Percentiles rank a stretch among this genome's conserved stretches.
Conservation (phyloP, 2,888 invertebrate species). For the Elysia crispata region DNA sequence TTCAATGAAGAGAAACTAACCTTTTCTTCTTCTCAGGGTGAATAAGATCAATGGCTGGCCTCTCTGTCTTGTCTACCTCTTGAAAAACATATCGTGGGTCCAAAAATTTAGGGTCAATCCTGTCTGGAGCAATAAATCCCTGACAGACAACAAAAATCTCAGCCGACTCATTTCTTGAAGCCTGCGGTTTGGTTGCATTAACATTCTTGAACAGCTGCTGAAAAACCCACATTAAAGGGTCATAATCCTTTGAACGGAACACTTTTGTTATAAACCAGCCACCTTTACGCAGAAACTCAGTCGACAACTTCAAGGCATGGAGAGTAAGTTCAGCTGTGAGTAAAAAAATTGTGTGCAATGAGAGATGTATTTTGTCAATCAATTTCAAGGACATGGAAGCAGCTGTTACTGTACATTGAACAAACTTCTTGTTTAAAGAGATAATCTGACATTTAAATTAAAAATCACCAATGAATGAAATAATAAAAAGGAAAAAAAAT, state of each 20-base stretch:
- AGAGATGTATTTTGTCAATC: too few relatives aligned
- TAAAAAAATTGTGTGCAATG: too few relatives aligned
- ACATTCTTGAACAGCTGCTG: conserved; percentile 96
- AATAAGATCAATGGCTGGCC: conserved; percentile 65
- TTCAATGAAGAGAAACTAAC: conserved; percentile 48
- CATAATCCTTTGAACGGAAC: conserved; percentile 98
- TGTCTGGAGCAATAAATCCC: conserved; percentile 90
- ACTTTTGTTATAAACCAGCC: conserved; percentile 99
- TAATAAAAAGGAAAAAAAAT: too few relatives aligned
- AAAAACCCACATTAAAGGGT: conserved; percentile 94
- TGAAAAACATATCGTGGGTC: conserved; percentile 97
- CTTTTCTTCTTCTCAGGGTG: conserved; percentile 73
- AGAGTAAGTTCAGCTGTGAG: conserved; percentile 87
- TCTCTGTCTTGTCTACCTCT: conserved; percentile 81
- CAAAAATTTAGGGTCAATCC: conserved; percentile 93
- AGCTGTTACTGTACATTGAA: too few relatives aligned
- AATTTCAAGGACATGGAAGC: too few relatives aligned
- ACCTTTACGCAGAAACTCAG: conserved; percentile 90
- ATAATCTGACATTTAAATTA: too few relatives aligned
- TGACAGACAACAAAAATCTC: conserved; percentile 99
- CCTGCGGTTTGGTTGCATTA: conserved; percentile 98
- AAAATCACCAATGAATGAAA: too few relatives aligned
- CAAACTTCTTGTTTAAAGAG: too few relatives aligned
- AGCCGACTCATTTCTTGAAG: conserved; percentile 98
- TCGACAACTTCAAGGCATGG: conserved; percentile 94